Conservation (phyloP, 2,113 vertebrate genomes). For the Cololabis saira region DNA sequence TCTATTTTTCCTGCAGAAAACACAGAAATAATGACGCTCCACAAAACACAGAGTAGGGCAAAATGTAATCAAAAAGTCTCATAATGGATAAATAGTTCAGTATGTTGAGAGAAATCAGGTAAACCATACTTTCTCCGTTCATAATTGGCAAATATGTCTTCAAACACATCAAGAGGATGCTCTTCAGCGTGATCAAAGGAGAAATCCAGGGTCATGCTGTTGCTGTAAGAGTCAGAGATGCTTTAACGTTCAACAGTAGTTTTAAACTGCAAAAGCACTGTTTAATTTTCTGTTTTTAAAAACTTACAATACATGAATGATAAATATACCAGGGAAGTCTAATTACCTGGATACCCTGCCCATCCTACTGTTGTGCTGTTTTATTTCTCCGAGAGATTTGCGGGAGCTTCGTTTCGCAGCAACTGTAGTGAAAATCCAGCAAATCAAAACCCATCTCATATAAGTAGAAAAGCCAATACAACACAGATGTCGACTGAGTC, state of each 20-base stretch:
- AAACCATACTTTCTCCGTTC: constrained; percentile 88
- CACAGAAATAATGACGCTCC: background rate
- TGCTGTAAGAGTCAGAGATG: constrained; percentile 74
- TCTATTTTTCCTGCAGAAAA: constrained; percentile 87
- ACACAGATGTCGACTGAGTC: too few relatives aligned
- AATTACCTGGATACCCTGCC: constrained; percentile 87
- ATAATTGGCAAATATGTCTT: constrained; percentile 91
- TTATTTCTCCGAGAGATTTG: constrained; percentile 76
- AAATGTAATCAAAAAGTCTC: too few relatives aligned
- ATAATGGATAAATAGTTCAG: too few relatives aligned
- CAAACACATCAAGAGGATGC: constrained; percentile 87
- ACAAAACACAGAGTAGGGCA: background rate
- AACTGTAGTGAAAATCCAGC: constrained; percentile 66
- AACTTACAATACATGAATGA: background rate
- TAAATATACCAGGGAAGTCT: background rate
- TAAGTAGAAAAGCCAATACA: background rate
- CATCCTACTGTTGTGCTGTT: constrained; percentile 48
- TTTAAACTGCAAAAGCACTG: too few relatives aligned
- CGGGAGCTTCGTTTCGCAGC: constrained; percentile 63
- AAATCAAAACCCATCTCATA: background rate
- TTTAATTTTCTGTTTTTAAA: background rate
- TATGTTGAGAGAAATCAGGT: background rate
- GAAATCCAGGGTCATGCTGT: constrained; percentile 87
- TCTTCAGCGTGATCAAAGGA: constrained; percentile 94
- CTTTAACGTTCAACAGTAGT: background rate